These are phyloP conservation scores for Naja naja DNA, from an alignment of 2,113 vertebrate genomes.

Conservation along the genomic window DNA sequence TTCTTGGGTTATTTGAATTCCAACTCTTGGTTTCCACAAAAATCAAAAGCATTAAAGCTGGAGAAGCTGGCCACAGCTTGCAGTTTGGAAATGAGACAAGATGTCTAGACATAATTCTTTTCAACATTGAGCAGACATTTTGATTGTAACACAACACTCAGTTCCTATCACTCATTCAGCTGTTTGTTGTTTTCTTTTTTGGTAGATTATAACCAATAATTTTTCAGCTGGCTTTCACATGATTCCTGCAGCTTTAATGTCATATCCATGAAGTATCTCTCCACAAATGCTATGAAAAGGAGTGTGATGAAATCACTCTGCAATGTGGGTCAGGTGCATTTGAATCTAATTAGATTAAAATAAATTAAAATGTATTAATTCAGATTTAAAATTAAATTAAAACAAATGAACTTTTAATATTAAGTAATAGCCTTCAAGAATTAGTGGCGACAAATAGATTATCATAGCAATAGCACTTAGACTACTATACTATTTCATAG, in stretches of 20 bases:
- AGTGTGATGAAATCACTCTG: slow-evolving; percentile 33
- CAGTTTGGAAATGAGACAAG: background rate
- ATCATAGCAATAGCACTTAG: background rate
- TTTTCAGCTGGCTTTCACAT: slow-evolving; percentile 12
- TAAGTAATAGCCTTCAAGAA: slow-evolving; percentile 45
- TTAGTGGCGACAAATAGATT: slow-evolving; percentile 51
- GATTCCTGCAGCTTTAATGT: slow-evolving; percentile 32
- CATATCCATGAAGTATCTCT: slow-evolving; percentile 8
- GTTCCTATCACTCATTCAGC: slow-evolving; percentile 15
- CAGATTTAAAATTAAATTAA: background rate
- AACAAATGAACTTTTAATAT: slow-evolving; percentile 56
- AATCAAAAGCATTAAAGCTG: background rate
- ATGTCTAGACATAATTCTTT: background rate
- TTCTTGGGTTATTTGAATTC: background rate
- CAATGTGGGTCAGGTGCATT: slow-evolving; percentile 1
- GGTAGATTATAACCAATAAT: slow-evolving; percentile 11
- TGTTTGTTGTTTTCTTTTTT: background rate
- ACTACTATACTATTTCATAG: background rate
- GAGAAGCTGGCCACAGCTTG: background rate
- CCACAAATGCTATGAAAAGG: slow-evolving; percentile 35
- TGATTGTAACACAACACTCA: slow-evolving; percentile 4
- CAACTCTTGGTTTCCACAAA: background rate
- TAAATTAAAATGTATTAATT: background rate
- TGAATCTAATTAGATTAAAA: slow-evolving; percentile 48
- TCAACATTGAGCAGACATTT: background rate